Evolutionary conservation across 2,888 invertebrate species (phyloP), one percentile per base, ranked within the genome.

Genomic region (Nebria brevicollis): DNA sequence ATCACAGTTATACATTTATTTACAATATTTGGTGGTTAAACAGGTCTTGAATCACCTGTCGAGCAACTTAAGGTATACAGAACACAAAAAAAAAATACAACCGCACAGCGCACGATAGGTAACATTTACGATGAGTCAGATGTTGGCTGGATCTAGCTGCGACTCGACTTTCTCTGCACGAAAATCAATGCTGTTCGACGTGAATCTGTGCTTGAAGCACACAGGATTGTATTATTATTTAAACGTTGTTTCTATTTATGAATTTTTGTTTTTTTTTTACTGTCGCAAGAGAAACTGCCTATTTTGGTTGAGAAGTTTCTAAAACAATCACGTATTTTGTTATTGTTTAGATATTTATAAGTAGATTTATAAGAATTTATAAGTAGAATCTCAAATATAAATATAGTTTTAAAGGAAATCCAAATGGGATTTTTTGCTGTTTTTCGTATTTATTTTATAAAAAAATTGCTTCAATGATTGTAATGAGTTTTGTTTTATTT

Each of bases 141-240:
- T 10, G 68, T 25, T 41, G 34, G n/a, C 1, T 78, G 77, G n/a
- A 43, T 43, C 70, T 64, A 78, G 72, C 26, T 65, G 11, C 42
- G 77, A 78, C 77, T 65, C 10, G 77, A 64, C 77, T 78, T 78
- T 78, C 73, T 72, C 41, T 41, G 72, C 7, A 25, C 34, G 26
- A 25, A 41, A 72, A 72, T 72, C 72, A 72, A 72, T 72, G 72
- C 34, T 25, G 41, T 72, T 72, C 0, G 25, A 34, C 72, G 72
- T 72, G 5, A 10, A 11, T 72, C 72, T 5, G 41, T 34, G 34
- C 41, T 72, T 72, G 41, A 54, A 3, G 4, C 54, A 11, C 7
- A 54, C 54, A 54, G 6, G 54, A 54, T 8, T 13, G 54, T 54
- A 54, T 54, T 54, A 34, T 34, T 34, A 34, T 34, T 20, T 20